Base-by-base conservation (phyloP, 2,797 vertebrate genomes). In the Acipenser ruthenus region DNA sequence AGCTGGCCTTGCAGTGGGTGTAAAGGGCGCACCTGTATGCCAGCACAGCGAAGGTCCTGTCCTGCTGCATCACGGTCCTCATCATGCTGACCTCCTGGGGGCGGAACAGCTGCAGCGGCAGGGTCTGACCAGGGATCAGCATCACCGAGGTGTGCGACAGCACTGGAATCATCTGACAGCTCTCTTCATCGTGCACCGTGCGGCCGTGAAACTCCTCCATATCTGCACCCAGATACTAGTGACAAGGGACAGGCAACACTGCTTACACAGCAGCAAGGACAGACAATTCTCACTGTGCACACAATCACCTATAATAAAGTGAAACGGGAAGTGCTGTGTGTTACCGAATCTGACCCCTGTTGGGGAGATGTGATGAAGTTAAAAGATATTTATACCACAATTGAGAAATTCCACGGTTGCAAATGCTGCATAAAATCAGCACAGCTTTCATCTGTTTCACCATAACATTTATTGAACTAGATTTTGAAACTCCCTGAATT, bases 1-100 rank as follows among this genome's bases (percentile, higher is more conserved):
- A 18, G 50, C 9, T 11, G 8, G 10, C 12, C 49, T 67, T 64
- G 49, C 50, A n/a, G 0, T 7, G 15, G 2, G 12, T 12, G 12
- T 9, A 55, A 55, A 49, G 18, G n/a, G 49, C 10, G 53, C 76
- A 98, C 96, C 94, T 95, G 90, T 95, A 92, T 6, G 97, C 94
- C 6, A 99, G 93, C 63, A 99, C 96, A 10, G 96, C 97, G 69
- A 99, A 99, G 1, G 96, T 99, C 72, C 97, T 88, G 79, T 99
- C 97, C 66, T 78, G 93, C 84, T 96, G 95, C 75, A 99, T 93
- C 71, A 99, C 79, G 65, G 84, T 92, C 65, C 96, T 88, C 87
- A 99, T 95, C 95, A 98, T 96, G 85, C 94, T 98, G 88, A 99
- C 95, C 82, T 99, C 97, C 77, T 97, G 96, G 0, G 97, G 95